phyloP scores from a whole-genome alignment of 2,797 vertebrate genomes.

The Alectoris magna region DNA sequence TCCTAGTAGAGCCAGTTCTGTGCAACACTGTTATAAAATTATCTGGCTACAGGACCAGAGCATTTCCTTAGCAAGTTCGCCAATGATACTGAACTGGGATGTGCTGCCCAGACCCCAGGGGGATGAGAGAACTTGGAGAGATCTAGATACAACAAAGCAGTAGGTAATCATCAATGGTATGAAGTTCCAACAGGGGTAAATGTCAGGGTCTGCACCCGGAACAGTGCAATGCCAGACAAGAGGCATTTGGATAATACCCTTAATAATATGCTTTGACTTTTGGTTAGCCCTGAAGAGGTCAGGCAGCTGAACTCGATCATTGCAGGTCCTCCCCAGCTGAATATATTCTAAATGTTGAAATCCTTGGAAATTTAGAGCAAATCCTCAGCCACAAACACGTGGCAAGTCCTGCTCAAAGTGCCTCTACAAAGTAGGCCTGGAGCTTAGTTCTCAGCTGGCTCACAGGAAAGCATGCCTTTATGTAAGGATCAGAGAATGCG shows the following conservation, averaged over 20 bases:
- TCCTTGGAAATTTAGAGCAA: neutral
- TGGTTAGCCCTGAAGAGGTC: neutral
- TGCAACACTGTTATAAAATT: too few relatives aligned
- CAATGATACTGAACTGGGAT: too few relatives aligned
- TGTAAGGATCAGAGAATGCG: neutral
- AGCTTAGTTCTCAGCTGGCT: conserved; percentile 27
- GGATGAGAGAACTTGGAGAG: too few relatives aligned
- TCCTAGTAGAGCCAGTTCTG: too few relatives aligned
- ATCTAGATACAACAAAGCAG: too few relatives aligned
- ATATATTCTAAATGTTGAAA: neutral
- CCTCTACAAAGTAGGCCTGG: neutral
- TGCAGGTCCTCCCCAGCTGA: neutral
- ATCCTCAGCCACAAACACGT: neutral
- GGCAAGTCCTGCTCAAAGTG: neutral
- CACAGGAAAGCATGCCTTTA: neutral
- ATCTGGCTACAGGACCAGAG: too few relatives aligned
- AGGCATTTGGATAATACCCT: neutral
- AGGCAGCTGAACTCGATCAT: neutral
- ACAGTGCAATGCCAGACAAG: neutral
- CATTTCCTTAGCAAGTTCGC: too few relatives aligned
- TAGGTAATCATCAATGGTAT: too few relatives aligned
- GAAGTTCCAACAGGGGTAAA: too few relatives aligned
- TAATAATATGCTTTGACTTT: neutral
- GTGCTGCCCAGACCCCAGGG: too few relatives aligned
- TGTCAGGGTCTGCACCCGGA: too few relatives aligned